Conservation (phyloP, 2,113 vertebrate genomes). For the Microtus oregoni region DNA sequence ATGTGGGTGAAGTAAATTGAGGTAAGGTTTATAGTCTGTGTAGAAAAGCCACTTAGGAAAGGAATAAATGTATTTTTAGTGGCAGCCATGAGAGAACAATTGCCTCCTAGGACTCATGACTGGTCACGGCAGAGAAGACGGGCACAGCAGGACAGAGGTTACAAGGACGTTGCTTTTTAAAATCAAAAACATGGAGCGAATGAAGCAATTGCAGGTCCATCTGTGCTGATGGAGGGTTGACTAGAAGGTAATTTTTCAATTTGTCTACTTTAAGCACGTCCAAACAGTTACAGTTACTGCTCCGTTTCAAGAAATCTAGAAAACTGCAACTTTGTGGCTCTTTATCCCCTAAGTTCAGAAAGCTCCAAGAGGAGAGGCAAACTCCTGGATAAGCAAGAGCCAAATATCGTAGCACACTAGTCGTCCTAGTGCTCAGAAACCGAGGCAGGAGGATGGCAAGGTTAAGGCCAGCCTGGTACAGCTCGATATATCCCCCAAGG, state of each 20-base stretch:
- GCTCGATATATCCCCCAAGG: background rate
- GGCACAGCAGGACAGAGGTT: background rate
- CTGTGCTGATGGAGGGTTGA: background rate
- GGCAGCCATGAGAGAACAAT: background rate
- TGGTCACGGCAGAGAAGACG: background rate
- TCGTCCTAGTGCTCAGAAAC: background rate
- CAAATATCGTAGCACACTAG: background rate
- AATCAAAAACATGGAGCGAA: fast-evolving
- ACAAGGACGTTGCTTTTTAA: background rate
- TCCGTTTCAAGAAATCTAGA: background rate
- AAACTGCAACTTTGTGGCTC: background rate
- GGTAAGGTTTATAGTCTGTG: background rate
- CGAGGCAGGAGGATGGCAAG: background rate
- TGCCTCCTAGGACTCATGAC: background rate
- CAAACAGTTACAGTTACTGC: background rate
- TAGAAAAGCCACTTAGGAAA: background rate
- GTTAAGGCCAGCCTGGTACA: background rate
- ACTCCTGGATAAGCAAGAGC: background rate
- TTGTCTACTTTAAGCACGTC: background rate
- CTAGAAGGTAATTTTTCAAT: background rate
- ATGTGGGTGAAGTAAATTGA: background rate
- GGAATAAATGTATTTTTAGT: background rate
- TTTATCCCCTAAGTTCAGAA: background rate
- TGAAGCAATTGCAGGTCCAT: background rate
- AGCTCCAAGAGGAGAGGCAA: background rate